Conservation (phyloP, 2,113 vertebrate genomes). For the Perca schrenkii region DNA sequence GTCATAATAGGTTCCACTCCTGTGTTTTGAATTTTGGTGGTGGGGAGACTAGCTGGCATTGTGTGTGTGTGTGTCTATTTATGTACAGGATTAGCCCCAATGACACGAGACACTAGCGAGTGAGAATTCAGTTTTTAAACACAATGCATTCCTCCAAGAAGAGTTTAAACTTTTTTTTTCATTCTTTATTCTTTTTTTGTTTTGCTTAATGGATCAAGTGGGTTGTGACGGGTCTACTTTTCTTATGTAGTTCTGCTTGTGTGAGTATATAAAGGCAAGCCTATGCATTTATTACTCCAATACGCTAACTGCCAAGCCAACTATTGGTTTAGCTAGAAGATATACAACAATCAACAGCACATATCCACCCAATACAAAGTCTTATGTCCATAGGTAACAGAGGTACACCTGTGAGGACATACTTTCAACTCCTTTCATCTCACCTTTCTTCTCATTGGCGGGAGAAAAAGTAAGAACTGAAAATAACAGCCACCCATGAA, state of each 20-base stretch:
- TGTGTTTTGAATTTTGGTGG: background rate
- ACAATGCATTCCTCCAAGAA: background rate
- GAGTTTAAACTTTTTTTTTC: background rate
- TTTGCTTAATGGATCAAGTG: background rate
- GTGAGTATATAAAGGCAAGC: background rate
- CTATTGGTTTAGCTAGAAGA: background rate
- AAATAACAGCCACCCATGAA: background rate
- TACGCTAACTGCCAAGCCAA: background rate
- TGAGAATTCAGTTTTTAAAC: background rate
- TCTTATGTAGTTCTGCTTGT: background rate
- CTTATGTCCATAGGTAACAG: background rate
- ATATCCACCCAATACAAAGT: background rate
- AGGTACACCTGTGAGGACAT: constrained; percentile 20
- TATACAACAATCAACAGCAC: background rate
- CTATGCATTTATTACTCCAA: background rate
- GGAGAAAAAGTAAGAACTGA: background rate
- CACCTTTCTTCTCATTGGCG: background rate
- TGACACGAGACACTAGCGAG: background rate
- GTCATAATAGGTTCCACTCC: background rate
- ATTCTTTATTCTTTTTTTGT: background rate
- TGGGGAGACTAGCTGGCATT: background rate
- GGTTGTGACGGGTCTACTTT: background rate
- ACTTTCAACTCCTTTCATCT: background rate
- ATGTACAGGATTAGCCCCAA: background rate
- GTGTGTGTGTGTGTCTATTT: background rate